These are phyloP conservation scores for Anthopleura xanthogrammica DNA, from an alignment of 92 coral and sea anemone species.

Conservation along the genomic window DNA sequence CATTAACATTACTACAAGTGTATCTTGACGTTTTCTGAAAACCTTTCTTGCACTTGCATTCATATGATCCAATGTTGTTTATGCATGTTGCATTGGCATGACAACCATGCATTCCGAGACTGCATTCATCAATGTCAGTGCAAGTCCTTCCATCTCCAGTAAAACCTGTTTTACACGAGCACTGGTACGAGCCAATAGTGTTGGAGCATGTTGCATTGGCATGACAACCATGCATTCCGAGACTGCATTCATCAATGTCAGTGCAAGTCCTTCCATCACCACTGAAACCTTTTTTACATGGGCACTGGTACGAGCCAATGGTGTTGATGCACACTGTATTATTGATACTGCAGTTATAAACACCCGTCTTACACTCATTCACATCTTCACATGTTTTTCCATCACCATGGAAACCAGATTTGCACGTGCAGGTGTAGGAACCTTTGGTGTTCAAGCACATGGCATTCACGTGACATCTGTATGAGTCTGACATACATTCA, in stretches of 20 bases:
- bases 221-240: not conserved
- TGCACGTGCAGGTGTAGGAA: slow-evolving; percentile 1
- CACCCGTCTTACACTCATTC: not conserved
- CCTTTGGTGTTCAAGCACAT: slow-evolving; percentile 13
- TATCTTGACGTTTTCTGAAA: too few species aligned
- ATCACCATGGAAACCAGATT: slow-evolving; percentile 6
- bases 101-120: not conserved
- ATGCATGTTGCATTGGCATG: not conserved
- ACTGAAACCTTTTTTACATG: slow-evolving; percentile 13
- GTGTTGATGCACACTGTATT: slow-evolving; percentile 17
- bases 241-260: slow-evolving; percentile 15
- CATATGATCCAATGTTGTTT: slow-evolving; percentile 15
- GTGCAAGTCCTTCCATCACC: slow-evolving; percentile 14
- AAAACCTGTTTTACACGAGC: slow-evolving; percentile 18
- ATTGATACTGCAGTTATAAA: not conserved
- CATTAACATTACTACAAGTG: not conserved
- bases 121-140: slow-evolving; percentile 22
- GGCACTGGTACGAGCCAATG: slow-evolving; percentile 18
- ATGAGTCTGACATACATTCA: slow-evolving; percentile 1
- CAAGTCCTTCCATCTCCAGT: slow-evolving; percentile 16
- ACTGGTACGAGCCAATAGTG: slow-evolving; percentile 9
- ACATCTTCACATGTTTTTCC: not conserved
- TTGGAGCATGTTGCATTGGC: not conserved
- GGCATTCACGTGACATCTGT: slow-evolving; percentile 19
- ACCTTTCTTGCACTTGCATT: not conserved